These are phyloP conservation scores for Aelia acuminata DNA, from an alignment of 2,888 invertebrate genomes.

Conservation along the genomic window DNA sequence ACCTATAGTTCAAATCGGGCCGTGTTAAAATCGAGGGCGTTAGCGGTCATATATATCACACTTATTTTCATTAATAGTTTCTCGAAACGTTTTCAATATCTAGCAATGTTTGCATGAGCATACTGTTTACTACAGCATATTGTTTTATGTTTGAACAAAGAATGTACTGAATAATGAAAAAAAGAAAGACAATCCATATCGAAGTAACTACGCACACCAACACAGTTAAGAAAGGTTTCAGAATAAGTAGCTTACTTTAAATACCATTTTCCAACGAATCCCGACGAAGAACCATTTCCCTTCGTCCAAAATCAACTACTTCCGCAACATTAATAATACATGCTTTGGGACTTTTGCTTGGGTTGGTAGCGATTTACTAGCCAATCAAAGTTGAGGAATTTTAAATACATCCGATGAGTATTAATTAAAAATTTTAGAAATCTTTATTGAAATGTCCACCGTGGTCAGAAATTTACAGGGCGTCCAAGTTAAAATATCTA, in stretches of 20 bases:
- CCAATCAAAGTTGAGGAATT: not conserved
- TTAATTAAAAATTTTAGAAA: not conserved
- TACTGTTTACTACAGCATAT: too few species aligned
- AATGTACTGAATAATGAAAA: too few species aligned
- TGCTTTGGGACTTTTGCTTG: not conserved
- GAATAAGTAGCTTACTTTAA: not conserved
- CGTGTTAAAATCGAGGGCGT: too few species aligned
- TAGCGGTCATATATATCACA: too few species aligned
- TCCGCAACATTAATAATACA: not conserved
- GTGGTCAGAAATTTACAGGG: too few species aligned
- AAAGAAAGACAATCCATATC: not conserved
- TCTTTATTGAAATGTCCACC: not conserved
- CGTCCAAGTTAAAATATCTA: too few species aligned
- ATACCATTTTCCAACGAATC: not conserved
- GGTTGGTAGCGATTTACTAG: too few species aligned
- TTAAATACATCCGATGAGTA: not conserved
- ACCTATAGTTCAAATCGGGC: too few species aligned
- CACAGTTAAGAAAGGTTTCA: not conserved
- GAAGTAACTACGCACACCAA: not conserved
- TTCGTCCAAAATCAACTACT: not conserved
- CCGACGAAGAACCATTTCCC: not conserved
- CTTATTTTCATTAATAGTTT: too few species aligned
- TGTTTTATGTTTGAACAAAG: too few species aligned
- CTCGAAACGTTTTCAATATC: too few species aligned
- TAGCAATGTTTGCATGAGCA: too few species aligned